phyloP scores from a whole-genome alignment of 2,113 vertebrate species.

The Nyctibius bracteatus region DNA sequence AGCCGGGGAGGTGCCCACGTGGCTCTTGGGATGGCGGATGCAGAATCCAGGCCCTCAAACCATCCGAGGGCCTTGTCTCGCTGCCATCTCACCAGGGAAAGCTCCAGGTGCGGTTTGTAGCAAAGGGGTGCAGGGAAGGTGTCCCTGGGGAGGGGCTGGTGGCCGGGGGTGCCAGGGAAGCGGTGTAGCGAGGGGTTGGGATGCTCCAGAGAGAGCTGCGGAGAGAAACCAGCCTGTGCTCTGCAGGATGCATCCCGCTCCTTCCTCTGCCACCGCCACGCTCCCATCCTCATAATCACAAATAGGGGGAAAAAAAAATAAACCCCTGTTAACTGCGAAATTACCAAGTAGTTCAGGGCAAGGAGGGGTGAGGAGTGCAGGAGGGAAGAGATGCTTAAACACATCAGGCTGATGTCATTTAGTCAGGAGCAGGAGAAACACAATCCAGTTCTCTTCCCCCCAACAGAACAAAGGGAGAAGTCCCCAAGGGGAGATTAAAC shows the following conservation, averaged over 20 bases:
- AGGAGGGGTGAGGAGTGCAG: background rate
- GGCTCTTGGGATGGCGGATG: background rate
- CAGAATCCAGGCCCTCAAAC: background rate
- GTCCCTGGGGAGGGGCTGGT: background rate
- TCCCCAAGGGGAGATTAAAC: background rate
- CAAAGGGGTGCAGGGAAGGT: background rate
- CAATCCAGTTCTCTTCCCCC: background rate
- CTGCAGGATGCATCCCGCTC: background rate
- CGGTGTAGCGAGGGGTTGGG: fast-evolving
- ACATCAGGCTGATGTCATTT: background rate
- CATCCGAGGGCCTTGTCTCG: fast-evolving
- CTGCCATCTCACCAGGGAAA: background rate
- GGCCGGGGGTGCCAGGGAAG: background rate
- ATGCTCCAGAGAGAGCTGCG: background rate
- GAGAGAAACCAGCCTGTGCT: background rate
- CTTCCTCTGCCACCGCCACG: background rate
- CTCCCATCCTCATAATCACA: background rate
- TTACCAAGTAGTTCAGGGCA: background rate
- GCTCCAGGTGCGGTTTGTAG: background rate
- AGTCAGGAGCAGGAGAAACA: background rate
- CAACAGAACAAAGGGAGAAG: background rate
- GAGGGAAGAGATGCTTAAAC: background rate
- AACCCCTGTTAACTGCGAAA: background rate
- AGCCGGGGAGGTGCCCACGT: fast-evolving
- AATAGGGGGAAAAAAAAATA: background rate